Evolutionary conservation across 1,140 invertebrate genomes (phyloP), one percentile per base, ranked within the genome.

Genomic region (Popillia japonica): DNA sequence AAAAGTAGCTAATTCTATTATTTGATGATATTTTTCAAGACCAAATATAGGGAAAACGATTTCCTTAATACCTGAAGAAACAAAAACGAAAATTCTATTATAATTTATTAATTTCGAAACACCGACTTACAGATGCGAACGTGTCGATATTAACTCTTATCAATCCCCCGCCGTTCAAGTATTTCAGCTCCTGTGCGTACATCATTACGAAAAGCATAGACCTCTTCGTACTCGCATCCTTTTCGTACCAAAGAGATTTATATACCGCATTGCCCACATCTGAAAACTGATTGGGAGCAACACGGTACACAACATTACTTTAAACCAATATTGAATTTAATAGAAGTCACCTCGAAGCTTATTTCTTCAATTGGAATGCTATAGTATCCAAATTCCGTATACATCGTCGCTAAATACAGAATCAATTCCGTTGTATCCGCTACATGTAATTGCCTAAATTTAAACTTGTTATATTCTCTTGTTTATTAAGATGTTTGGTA

Each of bases 341-440:
- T 34, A 17, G 22, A 14, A 68, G 10, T 68, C 9, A 68, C 61
- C 22, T 68, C 61, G 27, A 68, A 68, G 22, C 61, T 68, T 23
- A 68, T 68, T 10, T 27, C 17, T 68, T 68, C 61, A 14, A 68
- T 7, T 2, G 61, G 61, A 27, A 68, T 34, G 61, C 61, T 68
- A 14, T 68, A 68, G 14, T 68, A 68, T 23, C 61, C 61, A 27
- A 68, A 68, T 22, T 68, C 23, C 3, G 17, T 22, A 14, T 68
- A 68, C 61, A 68, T 68, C 17, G 61, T 68, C 7, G 61, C 27
- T 68, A 68, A 14, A 68, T 68, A 68, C 4, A 68, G 17, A 8
- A 68, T 68, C 27, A 68, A 10, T 27, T 68, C 61, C 22, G 22
- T 68, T 4, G 61, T 68, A 68, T 68, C 61, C 11, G 61, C 22